phyloP scores from a whole-genome alignment of 2,113 vertebrate species.

The Petaurus breviceps region DNA sequence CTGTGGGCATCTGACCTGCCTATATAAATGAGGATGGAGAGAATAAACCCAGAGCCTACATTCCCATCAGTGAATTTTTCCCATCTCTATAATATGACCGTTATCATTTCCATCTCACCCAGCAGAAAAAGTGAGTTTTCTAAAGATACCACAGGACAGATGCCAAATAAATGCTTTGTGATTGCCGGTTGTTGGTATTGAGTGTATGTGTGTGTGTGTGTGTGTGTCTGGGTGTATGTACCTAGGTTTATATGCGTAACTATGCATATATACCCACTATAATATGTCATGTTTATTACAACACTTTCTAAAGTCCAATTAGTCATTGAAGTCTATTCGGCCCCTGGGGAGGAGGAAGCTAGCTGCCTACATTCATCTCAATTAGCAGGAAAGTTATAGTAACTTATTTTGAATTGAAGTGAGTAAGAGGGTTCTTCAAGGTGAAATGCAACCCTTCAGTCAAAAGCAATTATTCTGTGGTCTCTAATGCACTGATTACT shows the following conservation, averaged over 20 bases:
- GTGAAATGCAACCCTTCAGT: constrained; percentile 7
- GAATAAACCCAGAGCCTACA: not conserved
- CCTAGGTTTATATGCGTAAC: not conserved
- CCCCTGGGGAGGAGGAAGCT: not conserved
- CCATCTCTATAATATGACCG: not conserved
- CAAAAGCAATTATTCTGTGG: constrained; percentile 2
- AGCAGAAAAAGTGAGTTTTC: not conserved
- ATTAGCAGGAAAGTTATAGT: not conserved
- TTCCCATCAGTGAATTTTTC: not conserved
- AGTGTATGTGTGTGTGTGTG: not conserved
- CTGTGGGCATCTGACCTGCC: not conserved
- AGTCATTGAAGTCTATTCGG: not conserved
- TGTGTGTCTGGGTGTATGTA: not conserved
- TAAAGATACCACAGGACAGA: constrained; percentile 6
- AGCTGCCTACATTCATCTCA: not conserved
- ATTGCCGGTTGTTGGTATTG: not conserved
- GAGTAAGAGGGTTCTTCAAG: not conserved
- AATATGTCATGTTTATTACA: not conserved
- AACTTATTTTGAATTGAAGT: constrained; percentile 31
- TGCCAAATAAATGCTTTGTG: not conserved
- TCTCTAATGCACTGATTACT: not conserved
- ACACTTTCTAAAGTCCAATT: constrained; percentile 5
- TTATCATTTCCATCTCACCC: not conserved
- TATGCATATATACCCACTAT: not conserved
- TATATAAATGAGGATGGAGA: not conserved